phyloP scores from a whole-genome alignment of 2,888 invertebrate genomes.

The Macrophya alboannulata region DNA sequence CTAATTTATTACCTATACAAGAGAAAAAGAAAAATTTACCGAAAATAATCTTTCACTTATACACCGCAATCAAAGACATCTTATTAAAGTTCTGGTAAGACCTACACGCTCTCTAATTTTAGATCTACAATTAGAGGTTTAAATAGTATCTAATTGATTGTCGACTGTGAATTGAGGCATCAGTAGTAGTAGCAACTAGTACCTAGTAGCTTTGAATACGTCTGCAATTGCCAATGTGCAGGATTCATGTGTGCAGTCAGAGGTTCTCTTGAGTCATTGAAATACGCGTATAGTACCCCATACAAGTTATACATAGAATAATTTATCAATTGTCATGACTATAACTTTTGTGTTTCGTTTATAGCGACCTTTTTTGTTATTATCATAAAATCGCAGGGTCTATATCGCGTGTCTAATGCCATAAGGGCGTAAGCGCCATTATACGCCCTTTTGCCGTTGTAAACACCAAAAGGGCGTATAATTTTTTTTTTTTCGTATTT shows the following conservation, averaged over 20 bases:
- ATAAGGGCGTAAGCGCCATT: too few species aligned
- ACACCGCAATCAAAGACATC: neutral
- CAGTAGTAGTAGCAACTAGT: too few species aligned
- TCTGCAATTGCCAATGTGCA: neutral
- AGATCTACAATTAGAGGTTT: neutral
- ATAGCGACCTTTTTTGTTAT: neutral
- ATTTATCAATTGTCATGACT: neutral
- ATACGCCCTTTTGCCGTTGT: too few species aligned
- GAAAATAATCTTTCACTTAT: neutral
- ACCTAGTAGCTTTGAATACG: neutral
- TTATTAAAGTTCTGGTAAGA: neutral
- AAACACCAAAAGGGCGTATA: too few species aligned
- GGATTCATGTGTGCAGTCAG: neutral
- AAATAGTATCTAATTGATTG: neutral
- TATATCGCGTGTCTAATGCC: too few species aligned
- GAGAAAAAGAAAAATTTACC: too few species aligned
- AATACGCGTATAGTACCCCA: neutral
- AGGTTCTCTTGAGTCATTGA: neutral
- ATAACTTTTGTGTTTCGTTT: slow-evolving; percentile 11
- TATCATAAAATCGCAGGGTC: neutral
- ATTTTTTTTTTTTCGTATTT: too few species aligned
- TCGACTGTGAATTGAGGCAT: neutral
- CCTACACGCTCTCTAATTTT: neutral
- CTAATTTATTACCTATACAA: too few species aligned
- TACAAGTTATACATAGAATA: neutral